Percentiles rank a stretch among this genome's conserved stretches.
Conservation (phyloP, 2,888 invertebrate genomes). For the Drosophila affinis region DNA sequence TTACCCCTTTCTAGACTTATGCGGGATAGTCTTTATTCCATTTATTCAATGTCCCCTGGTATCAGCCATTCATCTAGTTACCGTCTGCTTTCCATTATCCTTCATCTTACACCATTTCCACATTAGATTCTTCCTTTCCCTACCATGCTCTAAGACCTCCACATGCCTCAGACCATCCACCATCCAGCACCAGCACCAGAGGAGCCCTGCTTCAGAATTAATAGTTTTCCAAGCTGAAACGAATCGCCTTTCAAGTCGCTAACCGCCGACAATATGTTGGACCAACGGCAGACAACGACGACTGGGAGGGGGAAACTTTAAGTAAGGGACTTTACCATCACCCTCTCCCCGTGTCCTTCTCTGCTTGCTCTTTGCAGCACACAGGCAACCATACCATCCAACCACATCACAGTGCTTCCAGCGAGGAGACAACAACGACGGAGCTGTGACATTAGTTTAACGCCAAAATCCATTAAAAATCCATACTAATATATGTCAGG, state of each 20-base stretch:
- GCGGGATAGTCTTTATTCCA: not conserved
- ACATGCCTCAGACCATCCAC: not conserved
- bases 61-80: conserved; percentile 1
- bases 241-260: conserved; percentile 79
- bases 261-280: conserved; percentile 82
- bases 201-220: conserved; percentile 69
- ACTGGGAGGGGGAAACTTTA: conserved; percentile 28
- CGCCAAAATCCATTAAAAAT: conserved; percentile 76
- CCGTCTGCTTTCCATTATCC: conserved; percentile 2
- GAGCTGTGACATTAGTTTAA: conserved; percentile 67
- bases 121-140: not conserved
- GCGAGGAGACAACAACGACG: conserved; percentile 40
- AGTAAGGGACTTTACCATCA: conserved; percentile 15
- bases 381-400: conserved; percentile 4
- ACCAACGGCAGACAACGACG: conserved; percentile 34
- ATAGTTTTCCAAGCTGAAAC: conserved; percentile 82
- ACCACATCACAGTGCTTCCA: conserved; percentile 34
- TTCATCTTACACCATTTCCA: conserved; percentile 6
- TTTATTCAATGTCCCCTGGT: not conserved
- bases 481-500: conserved; percentile 75
- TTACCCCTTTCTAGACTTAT: not conserved
- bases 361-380: not conserved
- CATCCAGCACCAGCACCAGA: not conserved
- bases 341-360: too few relatives aligned
- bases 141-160: not conserved